Conservation (phyloP, 1,140 invertebrate species). For the Planococcus citri region DNA sequence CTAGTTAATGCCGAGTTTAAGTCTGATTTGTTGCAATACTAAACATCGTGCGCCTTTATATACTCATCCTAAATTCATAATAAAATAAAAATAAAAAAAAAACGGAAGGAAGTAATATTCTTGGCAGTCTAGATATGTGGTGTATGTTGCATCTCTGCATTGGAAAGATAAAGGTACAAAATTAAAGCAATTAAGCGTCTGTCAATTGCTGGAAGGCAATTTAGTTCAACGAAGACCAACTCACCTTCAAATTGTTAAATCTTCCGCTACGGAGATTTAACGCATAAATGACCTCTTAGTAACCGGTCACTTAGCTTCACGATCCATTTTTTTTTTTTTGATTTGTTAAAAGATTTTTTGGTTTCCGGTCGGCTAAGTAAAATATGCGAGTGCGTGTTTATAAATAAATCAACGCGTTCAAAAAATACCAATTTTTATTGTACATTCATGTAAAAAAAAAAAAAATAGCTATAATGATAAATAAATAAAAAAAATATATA, state of each 20-base stretch:
- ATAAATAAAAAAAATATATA: no score
- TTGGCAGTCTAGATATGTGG: neutral
- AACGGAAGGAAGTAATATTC: constrained; percentile 13
- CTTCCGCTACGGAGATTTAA: constrained; percentile 1
- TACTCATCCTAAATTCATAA: no score
- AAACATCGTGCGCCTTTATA: no score
- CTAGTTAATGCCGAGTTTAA: no score
- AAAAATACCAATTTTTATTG: no score
- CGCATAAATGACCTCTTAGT: neutral
- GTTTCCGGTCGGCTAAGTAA: no score
- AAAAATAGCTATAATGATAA: no score
- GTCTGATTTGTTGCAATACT: no score
- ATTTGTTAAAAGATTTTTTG: no score
- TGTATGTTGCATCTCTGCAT: neutral
- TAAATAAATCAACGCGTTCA: no score
- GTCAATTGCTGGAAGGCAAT: constrained; percentile 7
- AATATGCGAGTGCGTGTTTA: no score
- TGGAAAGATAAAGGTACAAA: neutral
- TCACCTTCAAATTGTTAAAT: constrained; percentile 1
- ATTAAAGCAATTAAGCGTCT: neutral
- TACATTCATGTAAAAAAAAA: no score
- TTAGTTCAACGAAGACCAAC: neutral
- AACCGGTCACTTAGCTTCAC: neutral
- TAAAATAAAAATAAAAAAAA: neutral
- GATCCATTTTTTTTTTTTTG: neutral